Base-by-base conservation (phyloP, 2,113 vertebrate genomes). In the Cepphus grylle region DNA sequence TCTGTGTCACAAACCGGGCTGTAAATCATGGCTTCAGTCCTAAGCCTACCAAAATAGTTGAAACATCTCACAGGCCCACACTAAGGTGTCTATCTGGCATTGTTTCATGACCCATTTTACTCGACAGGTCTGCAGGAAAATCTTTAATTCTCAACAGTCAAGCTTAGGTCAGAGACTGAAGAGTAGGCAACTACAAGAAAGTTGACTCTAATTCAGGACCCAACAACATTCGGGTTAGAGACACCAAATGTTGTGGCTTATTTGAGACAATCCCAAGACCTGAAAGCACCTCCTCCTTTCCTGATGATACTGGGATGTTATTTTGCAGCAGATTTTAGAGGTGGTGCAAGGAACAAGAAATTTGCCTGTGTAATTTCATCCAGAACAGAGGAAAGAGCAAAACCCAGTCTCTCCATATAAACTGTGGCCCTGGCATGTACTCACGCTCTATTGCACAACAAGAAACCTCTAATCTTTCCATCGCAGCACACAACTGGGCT, bases 171-270 rank as follows among this genome's bases (percentile, higher is more conserved):
- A 83, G 40, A 34, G 36, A 40, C 11, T 53, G 62, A 90, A 52
- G 23, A 80, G 18, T 1, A 52, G 32, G n/a, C 0, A 0, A 38
- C 15, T 55, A 11, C 15, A 26, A 67, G 34, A 17, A 62, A 79
- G 6, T 6, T 69, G 32, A 59, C 20, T 55, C 15, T 23, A 53
- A 30, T 12, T 67, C 49, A 92, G 49, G 30, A 52, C 12, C 26
- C 58, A 76, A n/a, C 0, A 7, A 16, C 27, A 50, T 74, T 86
- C 49, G 40, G 18, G 34, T 47, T 49, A 77, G 22, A 42, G n/a
- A 52, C 23, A 70, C 9, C 12, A 65, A 80, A 81, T 61, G 8
- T 17, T 34, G 7, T 21, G 23, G 27, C 14, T 66, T 73, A 12
- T 69, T 76, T 49, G 42, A 78, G 71, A 82, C 19, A 63, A 52